Conservation (phyloP, 2,113 vertebrate species). For the Perca schrenkii region DNA sequence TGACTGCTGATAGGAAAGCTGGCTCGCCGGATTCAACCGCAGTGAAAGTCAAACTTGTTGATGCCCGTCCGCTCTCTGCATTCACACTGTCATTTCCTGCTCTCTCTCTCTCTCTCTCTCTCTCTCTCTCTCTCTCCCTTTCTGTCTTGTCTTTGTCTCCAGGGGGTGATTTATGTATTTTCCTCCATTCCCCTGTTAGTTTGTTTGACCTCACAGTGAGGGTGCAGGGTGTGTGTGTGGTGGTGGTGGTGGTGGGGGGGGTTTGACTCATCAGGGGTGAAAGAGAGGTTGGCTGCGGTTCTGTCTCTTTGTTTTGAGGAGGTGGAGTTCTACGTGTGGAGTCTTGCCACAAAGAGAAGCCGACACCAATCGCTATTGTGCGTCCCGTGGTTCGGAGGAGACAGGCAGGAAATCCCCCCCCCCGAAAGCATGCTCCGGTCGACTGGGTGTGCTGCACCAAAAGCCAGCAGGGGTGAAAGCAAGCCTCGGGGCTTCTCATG, state of each 20-base stretch:
- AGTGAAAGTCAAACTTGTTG: slow-evolving; percentile 27
- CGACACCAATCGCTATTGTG: background rate
- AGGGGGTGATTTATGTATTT: slow-evolving; percentile 31
- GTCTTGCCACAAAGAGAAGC: slow-evolving; percentile 31
- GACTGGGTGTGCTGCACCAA: slow-evolving; percentile 17
- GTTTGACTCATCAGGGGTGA: slow-evolving; percentile 37
- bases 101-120: slow-evolving; percentile 10
- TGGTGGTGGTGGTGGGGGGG: background rate
- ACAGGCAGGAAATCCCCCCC: slow-evolving; percentile 8
- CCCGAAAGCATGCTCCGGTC: background rate
- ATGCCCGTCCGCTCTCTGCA: background rate
- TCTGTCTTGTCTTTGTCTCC: slow-evolving; percentile 29
- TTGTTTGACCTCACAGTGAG: slow-evolving; percentile 13
- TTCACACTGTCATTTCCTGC: slow-evolving; percentile 7
- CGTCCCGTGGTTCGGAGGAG: background rate
- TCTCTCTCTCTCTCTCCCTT: slow-evolving; percentile 12
- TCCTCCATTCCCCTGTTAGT: slow-evolving; percentile 17
- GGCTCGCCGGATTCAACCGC: slow-evolving; percentile 13
- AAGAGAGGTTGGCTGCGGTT: slow-evolving; percentile 51
- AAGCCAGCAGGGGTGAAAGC: slow-evolving; percentile 17
- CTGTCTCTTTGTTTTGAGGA: slow-evolving; percentile 29
- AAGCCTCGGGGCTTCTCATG: slow-evolving; percentile 4
- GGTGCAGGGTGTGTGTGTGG: too few relatives aligned
- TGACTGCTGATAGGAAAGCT: slow-evolving; percentile 30
- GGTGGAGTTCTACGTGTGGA: slow-evolving; percentile 14